Evolutionary conservation across 2,888 invertebrate genomes (phyloP).

Genomic region (Clitarchus hookeri): DNA sequence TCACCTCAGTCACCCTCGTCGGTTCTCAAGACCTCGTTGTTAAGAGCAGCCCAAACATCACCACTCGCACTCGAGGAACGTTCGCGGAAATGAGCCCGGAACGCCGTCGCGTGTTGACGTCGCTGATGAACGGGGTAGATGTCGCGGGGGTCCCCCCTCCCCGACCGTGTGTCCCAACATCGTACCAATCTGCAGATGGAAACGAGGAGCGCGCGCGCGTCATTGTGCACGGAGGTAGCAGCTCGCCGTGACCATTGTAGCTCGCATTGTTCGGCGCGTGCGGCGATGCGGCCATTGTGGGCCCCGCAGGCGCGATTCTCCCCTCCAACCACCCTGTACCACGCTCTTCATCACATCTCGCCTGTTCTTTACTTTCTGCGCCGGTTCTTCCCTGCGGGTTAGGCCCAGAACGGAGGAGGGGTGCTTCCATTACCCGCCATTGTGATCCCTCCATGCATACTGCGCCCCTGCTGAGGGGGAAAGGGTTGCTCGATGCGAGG

Average conservation of each 20-base stretch:
- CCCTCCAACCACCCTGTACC: no score
- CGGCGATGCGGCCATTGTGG: not conserved
- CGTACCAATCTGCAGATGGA: not conserved
- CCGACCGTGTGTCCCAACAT: not conserved
- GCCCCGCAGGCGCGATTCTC: not conserved
- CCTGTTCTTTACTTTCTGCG: not conserved
- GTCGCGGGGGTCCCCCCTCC: not conserved
- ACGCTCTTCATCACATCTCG: not conserved
- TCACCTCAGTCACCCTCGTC: no score
- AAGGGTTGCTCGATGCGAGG: not conserved
- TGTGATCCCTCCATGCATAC: constrained; percentile 4
- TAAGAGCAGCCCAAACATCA: no score
- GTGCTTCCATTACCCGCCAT: not conserved
- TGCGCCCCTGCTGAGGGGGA: not conserved
- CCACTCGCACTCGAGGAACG: no score
- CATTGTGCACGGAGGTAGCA: not conserved
- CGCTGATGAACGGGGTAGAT: no score
- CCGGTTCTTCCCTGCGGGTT: not conserved
- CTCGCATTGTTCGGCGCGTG: not conserved
- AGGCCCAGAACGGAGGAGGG: not conserved
- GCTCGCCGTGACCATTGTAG: not conserved
- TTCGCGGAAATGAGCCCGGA: no score
- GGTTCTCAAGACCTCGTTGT: no score
- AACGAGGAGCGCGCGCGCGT: not conserved
- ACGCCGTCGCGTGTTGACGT: no score